Percentiles rank a stretch among this genome's conserved stretches.
Conservation (phyloP, 2,113 vertebrate species). For the Tragelaphus strepsiceros region DNA sequence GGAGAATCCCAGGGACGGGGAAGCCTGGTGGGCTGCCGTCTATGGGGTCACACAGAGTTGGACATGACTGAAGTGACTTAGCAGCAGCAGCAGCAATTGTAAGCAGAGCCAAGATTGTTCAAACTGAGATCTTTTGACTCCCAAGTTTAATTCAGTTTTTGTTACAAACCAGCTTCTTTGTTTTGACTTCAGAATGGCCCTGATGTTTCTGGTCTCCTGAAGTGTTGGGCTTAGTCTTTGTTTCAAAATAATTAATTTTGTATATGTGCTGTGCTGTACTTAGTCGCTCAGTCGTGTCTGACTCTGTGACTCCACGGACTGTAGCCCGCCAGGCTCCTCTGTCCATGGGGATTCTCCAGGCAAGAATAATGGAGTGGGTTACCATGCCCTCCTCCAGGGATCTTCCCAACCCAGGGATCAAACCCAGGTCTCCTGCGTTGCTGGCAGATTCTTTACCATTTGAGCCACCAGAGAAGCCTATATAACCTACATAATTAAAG, state of each 20-base stretch:
- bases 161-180: neutral
- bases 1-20: no score
- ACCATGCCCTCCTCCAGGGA: neutral
- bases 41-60: no score
- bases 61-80: no score
- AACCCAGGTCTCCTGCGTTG: neutral
- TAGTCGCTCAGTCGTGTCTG: accelerated
- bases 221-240: neutral
- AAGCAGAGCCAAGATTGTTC: neutral
- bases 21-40: no score
- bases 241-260: neutral
- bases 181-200: neutral
- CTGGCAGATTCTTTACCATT: neutral
- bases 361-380: neutral
- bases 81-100: neutral
- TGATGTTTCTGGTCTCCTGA: neutral
- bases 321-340: neutral
- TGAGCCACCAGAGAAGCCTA: neutral
- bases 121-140: neutral
- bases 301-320: neutral
- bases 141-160: neutral
- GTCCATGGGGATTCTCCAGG: neutral
- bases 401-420: neutral
- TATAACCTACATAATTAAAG: neutral
- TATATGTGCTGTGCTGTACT: neutral